phyloP scores from a whole-genome alignment of 2,797 vertebrate genomes.

The Valencia hispanica region DNA sequence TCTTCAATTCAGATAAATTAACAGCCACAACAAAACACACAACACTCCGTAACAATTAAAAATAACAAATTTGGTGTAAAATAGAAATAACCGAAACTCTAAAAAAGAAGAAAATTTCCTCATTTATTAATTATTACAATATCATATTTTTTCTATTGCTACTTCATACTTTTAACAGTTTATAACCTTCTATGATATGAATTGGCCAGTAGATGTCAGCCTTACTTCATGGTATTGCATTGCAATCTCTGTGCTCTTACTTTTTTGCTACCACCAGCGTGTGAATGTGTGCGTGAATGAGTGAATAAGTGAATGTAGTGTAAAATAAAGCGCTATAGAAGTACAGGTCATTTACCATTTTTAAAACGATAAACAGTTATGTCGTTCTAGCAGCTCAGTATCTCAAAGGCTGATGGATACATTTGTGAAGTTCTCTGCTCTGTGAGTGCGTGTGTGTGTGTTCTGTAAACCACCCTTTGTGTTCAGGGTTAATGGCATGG shows the following conservation, averaged over 20 bases:
- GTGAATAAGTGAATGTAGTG: no score
- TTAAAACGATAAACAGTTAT: constrained; percentile 11
- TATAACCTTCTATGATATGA: background rate
- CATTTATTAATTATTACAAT: background rate
- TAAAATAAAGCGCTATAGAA: no score
- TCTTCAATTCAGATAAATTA: background rate
- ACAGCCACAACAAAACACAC: background rate
- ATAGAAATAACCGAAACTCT: background rate
- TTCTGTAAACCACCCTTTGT: constrained; percentile 57
- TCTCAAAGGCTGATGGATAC: constrained; percentile 30
- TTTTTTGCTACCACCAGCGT: no score
- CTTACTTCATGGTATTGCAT: constrained; percentile 7
- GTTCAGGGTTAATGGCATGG: constrained; percentile 62
- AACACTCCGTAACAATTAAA: background rate
- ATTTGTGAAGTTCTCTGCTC: constrained; percentile 24
- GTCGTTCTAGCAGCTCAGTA: constrained; percentile 24
- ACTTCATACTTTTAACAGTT: background rate
- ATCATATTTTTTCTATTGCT: background rate
- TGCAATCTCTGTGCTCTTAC: background rate
- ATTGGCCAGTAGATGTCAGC: constrained; percentile 64
- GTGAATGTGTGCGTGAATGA: no score
- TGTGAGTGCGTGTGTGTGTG: constrained; percentile 21
- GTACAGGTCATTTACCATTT: no score
- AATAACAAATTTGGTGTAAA: background rate
- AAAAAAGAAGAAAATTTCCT: background rate